Percentiles rank a stretch among this genome's conserved stretches.
Evolutionary conservation across 2,797 vertebrate genomes (phyloP).

Genomic region (Phoebastria nigripes): DNA sequence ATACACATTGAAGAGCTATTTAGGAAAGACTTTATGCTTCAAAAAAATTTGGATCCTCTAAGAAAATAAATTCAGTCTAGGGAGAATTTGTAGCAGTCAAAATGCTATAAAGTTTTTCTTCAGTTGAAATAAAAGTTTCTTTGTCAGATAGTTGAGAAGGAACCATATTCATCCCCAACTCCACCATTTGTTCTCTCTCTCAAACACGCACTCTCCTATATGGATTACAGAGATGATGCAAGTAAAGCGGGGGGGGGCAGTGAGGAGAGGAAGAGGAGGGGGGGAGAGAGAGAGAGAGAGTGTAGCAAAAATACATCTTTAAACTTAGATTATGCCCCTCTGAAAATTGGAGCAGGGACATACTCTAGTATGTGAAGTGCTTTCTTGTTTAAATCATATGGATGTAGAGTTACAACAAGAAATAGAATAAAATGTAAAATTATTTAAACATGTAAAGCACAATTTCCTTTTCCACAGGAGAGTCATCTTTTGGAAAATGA

Average conservation of each 20-base stretch:
- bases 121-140: neutral
- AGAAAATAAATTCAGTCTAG: neutral
- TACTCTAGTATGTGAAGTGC: neutral
- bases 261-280: too few species aligned
- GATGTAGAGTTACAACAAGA: neutral
- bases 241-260: neutral
- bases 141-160: neutral
- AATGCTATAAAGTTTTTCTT: neutral
- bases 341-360: neutral
- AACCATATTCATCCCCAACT: neutral
- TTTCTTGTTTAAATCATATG: neutral
- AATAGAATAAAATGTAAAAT: conserved; percentile 33
- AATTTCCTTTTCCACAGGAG: conserved; percentile 31
- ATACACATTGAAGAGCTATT: neutral
- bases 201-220: neutral
- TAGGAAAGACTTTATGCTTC: neutral
- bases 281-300: too few species aligned
- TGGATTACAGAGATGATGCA: neutral
- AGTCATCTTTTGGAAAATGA: conserved; percentile 23
- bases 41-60: neutral
- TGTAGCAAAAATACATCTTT: neutral
- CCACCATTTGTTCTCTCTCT: neutral
- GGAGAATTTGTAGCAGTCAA: neutral
- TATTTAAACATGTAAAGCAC: conserved; percentile 58
- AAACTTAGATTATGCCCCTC: neutral